phyloP scores from a whole-genome alignment of 2,113 vertebrate genomes.

The Bathybates hornii region DNA sequence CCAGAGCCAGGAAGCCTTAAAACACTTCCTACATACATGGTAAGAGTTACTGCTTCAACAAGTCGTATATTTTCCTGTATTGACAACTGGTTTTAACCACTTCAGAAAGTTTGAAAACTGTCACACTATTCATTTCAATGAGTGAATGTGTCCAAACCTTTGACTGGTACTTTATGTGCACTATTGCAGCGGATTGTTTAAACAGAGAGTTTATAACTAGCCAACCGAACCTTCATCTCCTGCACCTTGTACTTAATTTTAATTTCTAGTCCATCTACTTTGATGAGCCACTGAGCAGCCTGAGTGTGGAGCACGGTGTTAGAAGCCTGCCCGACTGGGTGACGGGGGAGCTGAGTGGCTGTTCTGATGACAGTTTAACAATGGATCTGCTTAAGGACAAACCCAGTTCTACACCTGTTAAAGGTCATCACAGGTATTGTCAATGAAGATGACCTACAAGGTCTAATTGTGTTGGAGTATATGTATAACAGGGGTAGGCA shows the following conservation, averaged over 20 bases:
- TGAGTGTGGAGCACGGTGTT: slow-evolving; percentile 13
- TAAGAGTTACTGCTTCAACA: slow-evolving; percentile 32
- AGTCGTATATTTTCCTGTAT: not conserved
- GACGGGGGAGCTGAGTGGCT: slow-evolving; percentile 69
- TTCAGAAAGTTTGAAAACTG: not conserved
- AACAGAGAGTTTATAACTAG: not conserved
- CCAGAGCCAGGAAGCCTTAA: slow-evolving; percentile 82
- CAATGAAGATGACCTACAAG: not conserved
- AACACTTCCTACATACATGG: slow-evolving; percentile 86
- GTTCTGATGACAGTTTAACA: slow-evolving; percentile 52
- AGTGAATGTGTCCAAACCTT: not conserved
- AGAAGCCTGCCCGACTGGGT: slow-evolving; percentile 79
- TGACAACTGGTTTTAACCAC: not conserved
- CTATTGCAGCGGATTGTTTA: not conserved
- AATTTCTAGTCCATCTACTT: slow-evolving; percentile 83
- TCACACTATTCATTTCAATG: not conserved
- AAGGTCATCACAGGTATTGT: slow-evolving; percentile 45
- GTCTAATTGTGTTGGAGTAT: not conserved
- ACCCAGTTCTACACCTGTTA: slow-evolving; percentile 13
- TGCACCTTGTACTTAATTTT: not conserved
- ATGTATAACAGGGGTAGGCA: not conserved
- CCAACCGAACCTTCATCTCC: not conserved
- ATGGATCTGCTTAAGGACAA: slow-evolving; percentile 46
- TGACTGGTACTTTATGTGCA: not conserved
- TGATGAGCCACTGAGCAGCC: slow-evolving; percentile 75